Percentiles rank a stretch among this genome's conserved stretches.
These are phyloP conservation scores for Agrenia bidenticulata DNA, from an alignment of 2,888 invertebrate species.

Conservation along the genomic window DNA sequence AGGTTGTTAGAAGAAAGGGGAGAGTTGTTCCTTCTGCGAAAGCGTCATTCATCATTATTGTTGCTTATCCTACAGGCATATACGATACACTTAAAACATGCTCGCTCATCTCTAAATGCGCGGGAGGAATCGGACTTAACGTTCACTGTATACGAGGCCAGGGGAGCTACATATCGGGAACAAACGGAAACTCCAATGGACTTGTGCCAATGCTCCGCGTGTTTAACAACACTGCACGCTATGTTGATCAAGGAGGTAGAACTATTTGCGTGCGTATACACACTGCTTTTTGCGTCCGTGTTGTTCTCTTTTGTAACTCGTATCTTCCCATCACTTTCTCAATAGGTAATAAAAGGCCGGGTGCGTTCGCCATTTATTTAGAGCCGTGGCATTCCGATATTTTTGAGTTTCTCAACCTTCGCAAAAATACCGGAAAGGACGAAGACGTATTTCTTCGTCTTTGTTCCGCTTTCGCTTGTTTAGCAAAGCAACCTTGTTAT, in stretches of 20 bases:
- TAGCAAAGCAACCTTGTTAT: too few species aligned
- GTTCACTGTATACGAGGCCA: slow-evolving; percentile 92
- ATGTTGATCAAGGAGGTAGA: slow-evolving; percentile 97
- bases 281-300: too few species aligned
- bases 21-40: too few species aligned
- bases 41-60: too few species aligned
- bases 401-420: slow-evolving; percentile 90
- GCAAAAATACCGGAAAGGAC: slow-evolving; percentile 93
- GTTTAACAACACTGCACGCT: slow-evolving; percentile 91
- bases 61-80: too few species aligned
- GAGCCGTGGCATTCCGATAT: slow-evolving; percentile 99
- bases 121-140: slow-evolving; percentile 96
- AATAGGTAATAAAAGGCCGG: slow-evolving; percentile 67
- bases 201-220: slow-evolving; percentile 93
- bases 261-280: too few species aligned
- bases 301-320: too few species aligned
- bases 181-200: slow-evolving; percentile 92
- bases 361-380: slow-evolving; percentile 95
- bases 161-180: slow-evolving; percentile 89
- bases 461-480: too few species aligned
- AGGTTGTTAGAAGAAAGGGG: too few species aligned
- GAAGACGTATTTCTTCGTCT: too few species aligned
- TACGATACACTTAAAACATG: slow-evolving; percentile 88
- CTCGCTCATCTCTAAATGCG: slow-evolving; percentile 93
- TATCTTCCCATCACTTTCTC: background rate